Conservation (phyloP, 2,888 invertebrate species). For the Luffia ferchaultella region DNA sequence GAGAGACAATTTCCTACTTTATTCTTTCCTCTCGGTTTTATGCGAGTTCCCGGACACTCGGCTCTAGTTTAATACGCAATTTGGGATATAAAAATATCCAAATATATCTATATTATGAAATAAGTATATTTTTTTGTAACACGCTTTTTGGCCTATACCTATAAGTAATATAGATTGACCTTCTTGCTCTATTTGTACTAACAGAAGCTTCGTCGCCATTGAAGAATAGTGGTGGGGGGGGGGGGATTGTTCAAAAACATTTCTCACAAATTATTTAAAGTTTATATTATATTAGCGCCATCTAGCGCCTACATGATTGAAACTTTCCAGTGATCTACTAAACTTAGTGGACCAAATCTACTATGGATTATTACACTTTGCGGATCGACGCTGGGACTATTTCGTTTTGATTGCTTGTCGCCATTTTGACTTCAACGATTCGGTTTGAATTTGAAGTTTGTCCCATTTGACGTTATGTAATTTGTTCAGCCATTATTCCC, state of each 20-base stretch:
- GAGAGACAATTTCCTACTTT: constrained; percentile 4
- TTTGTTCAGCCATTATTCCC: not conserved
- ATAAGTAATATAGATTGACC: no score
- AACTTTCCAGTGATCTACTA: no score
- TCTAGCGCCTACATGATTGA: no score
- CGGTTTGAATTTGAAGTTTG: not conserved
- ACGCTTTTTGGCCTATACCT: constrained; percentile 4
- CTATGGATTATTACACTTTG: no score
- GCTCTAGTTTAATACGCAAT: not conserved
- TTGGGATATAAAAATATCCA: not conserved
- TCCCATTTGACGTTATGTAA: not conserved
- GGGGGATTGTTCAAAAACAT: no score
- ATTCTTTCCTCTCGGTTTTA: constrained; percentile 7
- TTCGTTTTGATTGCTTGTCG: not conserved
- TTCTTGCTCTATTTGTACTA: no score
- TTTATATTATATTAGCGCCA: no score
- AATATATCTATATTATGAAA: not conserved
- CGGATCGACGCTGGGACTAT: no score
- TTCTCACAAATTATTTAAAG: no score
- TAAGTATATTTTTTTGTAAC: not conserved
- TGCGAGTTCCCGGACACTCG: constrained; percentile 1
- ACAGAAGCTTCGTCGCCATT: no score
- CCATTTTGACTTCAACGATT: not conserved
- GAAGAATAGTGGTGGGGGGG: no score
- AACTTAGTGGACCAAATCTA: no score